Conservation (phyloP, 2,113 vertebrate genomes). For the Notechis scutatus region DNA sequence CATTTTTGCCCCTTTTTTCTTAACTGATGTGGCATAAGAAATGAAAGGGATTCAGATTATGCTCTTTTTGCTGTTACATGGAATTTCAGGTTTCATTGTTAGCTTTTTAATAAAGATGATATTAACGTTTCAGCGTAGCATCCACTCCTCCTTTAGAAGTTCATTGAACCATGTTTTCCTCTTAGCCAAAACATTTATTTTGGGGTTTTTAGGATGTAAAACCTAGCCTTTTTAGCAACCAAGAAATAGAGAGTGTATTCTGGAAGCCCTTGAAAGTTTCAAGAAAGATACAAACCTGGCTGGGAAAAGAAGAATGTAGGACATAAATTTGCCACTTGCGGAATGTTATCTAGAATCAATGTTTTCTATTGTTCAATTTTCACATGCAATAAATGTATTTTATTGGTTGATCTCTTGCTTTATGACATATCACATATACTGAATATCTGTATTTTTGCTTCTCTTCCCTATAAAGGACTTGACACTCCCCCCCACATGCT, state of each 20-base stretch:
- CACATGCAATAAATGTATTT: neutral
- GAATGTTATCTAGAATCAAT: neutral
- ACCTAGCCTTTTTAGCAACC: neutral
- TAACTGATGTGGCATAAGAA: neutral
- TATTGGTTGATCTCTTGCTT: neutral
- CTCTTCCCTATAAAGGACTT: neutral
- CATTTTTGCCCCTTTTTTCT: neutral
- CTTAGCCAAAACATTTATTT: neutral
- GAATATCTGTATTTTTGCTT: neutral
- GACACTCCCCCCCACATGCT: neutral
- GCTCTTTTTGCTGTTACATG: neutral
- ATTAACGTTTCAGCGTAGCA: neutral
- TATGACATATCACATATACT: neutral
- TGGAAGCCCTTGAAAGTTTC: neutral
- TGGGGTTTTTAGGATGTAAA: neutral
- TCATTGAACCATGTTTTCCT: neutral
- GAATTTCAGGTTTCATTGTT: neutral
- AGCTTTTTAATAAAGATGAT: neutral
- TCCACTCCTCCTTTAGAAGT: neutral
- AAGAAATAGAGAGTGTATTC: neutral
- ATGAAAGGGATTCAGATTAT: neutral
- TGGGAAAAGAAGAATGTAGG: neutral
- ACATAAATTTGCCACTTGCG: neutral
- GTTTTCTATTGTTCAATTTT: neutral
- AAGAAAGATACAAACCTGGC: neutral